Evolutionary conservation across 37 sponge, comb jelly and placozoan species (phyloP).

Genomic region (Diacarnus erythraeanus): DNA sequence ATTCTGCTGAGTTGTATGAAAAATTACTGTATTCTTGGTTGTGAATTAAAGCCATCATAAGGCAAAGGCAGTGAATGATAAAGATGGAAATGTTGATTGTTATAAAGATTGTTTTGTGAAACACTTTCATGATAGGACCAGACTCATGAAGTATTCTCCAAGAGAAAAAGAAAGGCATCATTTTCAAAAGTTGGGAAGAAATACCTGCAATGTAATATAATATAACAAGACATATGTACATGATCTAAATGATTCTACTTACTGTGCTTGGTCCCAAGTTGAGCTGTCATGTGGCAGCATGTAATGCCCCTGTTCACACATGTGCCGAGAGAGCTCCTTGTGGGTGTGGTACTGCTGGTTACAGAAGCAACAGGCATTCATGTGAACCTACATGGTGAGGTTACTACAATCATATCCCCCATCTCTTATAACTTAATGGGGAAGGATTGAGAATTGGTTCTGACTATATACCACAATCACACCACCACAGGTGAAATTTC

Average conservation of each 20-base stretch:
- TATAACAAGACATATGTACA: background rate
- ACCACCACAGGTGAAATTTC: too few relatives aligned
- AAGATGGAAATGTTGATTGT: background rate
- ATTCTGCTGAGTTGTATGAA: too few relatives aligned
- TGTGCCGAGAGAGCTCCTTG: slow-evolving; percentile 52
- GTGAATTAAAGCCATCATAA: too few relatives aligned
- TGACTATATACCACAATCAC: too few relatives aligned
- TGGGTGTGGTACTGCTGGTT: background rate
- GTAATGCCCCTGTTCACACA: slow-evolving; percentile 47
- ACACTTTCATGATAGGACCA: background rate
- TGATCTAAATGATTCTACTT: slow-evolving; percentile 14
- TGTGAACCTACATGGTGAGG: background rate
- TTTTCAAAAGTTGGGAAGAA: slow-evolving; percentile 81
- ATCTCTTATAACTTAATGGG: too few relatives aligned
- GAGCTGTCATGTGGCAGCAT: slow-evolving; percentile 31
- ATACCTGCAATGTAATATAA: slow-evolving; percentile 38
- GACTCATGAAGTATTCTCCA: slow-evolving; percentile 34
- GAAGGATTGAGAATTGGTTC: too few relatives aligned
- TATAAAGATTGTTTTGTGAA: background rate
- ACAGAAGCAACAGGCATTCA: background rate
- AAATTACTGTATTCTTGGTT: too few relatives aligned
- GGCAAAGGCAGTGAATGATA: too few relatives aligned
- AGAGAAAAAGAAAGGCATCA: slow-evolving; percentile 58
- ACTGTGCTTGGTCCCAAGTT: slow-evolving; percentile 81
- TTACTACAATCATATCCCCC: too few relatives aligned